phyloP scores from a whole-genome alignment of 2,888 invertebrate species.

The Lasioglossum zephyrum region DNA sequence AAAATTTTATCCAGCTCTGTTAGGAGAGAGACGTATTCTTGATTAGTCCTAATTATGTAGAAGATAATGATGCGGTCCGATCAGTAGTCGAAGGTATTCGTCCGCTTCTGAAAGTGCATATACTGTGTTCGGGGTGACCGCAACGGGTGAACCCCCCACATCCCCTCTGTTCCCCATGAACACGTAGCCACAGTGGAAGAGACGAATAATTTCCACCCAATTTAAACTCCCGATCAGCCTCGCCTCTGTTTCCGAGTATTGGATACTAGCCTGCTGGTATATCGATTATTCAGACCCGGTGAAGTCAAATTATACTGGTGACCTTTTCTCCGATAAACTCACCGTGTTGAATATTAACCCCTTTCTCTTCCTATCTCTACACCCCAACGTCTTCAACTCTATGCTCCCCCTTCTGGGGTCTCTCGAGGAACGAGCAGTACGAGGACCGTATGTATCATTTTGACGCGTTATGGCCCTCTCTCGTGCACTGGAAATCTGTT shows the following conservation, averaged over 20 bases:
- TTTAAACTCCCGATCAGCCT: conserved; percentile 79
- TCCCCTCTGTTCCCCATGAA: background rate
- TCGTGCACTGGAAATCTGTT: conserved; percentile 55
- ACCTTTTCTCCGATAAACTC: conserved; percentile 73
- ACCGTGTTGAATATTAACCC: conserved; percentile 68
- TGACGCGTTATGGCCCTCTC: conserved; percentile 57
- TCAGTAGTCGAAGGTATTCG: conserved; percentile 51
- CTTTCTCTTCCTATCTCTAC: conserved; percentile 12
- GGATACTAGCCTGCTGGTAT: conserved; percentile 55
- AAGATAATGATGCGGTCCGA: background rate
- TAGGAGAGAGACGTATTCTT: background rate
- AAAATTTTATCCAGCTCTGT: background rate
- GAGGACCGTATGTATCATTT: conserved; percentile 55
- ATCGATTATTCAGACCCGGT: conserved; percentile 80
- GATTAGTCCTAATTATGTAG: background rate
- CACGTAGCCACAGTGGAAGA: conserved; percentile 40
- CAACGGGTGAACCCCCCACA: conserved; percentile 27
- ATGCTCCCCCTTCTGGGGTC: background rate
- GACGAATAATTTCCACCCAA: conserved; percentile 80
- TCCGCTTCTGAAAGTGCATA: conserved; percentile 55
- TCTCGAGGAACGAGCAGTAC: conserved; percentile 28
- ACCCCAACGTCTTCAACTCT: background rate
- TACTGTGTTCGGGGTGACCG: conserved; percentile 47
- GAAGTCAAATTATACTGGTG: conserved; percentile 78
- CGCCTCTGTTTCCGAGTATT: conserved; percentile 77